These are phyloP conservation scores for Bimastos eiseni DNA, from an alignment of 2,888 invertebrate species.

Conservation along the genomic window DNA sequence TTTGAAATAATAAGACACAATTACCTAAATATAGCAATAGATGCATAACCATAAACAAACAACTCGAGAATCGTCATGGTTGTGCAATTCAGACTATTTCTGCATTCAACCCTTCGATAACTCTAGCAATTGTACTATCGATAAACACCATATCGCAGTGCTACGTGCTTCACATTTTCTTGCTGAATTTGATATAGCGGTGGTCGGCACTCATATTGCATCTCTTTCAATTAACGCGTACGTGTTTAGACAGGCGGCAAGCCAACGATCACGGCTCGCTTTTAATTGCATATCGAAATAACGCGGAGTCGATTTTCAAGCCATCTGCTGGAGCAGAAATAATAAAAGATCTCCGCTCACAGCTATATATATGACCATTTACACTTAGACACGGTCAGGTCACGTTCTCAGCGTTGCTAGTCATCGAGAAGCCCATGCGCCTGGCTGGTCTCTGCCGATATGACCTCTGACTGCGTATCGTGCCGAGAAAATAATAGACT, in stretches of 20 bases:
- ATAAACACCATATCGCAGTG: background rate
- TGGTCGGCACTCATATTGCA: background rate
- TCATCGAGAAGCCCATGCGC: background rate
- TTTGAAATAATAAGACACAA: no score
- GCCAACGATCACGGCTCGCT: background rate
- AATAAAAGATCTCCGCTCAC: background rate
- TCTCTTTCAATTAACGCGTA: constrained; percentile 6
- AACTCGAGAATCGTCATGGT: background rate
- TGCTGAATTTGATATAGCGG: background rate
- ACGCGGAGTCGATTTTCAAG: constrained; percentile 6
- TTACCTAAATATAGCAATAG: background rate
- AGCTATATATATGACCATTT: background rate
- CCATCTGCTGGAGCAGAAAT: background rate
- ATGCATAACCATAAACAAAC: background rate
- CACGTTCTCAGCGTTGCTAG: background rate
- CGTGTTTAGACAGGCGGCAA: background rate
- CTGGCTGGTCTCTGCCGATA: background rate
- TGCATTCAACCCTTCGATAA: background rate
- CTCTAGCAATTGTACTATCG: background rate
- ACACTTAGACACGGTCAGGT: background rate
- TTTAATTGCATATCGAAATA: background rate
- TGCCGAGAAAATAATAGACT: background rate
- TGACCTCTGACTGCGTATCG: background rate
- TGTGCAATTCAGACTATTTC: background rate
- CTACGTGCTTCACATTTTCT: no score